phyloP scores from a whole-genome alignment of 2,113 vertebrate species.

The Caloenas nicobarica region DNA sequence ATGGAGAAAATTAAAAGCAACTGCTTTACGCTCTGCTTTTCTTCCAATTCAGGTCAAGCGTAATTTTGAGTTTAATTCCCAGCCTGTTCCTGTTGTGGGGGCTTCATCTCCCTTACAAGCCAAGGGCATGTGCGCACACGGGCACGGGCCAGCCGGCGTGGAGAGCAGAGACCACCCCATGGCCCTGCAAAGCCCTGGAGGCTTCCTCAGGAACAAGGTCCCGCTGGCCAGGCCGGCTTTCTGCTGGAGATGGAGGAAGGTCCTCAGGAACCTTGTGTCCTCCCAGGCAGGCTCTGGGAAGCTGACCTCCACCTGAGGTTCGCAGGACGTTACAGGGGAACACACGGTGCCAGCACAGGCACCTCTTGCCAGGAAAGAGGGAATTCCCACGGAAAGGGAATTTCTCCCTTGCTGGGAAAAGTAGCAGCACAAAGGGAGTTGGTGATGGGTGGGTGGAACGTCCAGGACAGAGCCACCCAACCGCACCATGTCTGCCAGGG shows the following conservation, averaged over 20 bases:
- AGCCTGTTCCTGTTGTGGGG: not conserved
- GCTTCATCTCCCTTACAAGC: not conserved
- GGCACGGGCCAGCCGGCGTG: accelerated
- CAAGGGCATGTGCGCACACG: accelerated
- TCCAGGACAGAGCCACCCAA: not conserved
- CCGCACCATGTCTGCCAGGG: not conserved
- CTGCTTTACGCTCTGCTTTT: slow-evolving; percentile 9
- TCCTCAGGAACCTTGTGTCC: not conserved
- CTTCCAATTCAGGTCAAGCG: slow-evolving; percentile 21
- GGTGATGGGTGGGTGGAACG: not conserved
- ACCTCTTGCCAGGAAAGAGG: not conserved
- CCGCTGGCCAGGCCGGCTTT: not conserved
- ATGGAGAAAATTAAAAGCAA: slow-evolving; percentile 57
- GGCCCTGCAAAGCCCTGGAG: not conserved
- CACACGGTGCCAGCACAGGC: accelerated
- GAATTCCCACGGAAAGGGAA: slow-evolving; percentile 28
- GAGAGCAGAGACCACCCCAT: accelerated
- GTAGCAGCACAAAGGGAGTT: not conserved
- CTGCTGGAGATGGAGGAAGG: not conserved
- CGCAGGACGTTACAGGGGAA: not conserved
- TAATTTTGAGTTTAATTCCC: slow-evolving; percentile 43
- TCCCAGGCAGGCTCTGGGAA: not conserved
- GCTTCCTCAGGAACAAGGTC: not conserved
- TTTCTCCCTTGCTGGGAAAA: not conserved
- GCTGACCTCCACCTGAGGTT: accelerated